Evolutionary conservation across 2,888 invertebrate species (phyloP).

Genomic region (Esperia sulphurella): DNA sequence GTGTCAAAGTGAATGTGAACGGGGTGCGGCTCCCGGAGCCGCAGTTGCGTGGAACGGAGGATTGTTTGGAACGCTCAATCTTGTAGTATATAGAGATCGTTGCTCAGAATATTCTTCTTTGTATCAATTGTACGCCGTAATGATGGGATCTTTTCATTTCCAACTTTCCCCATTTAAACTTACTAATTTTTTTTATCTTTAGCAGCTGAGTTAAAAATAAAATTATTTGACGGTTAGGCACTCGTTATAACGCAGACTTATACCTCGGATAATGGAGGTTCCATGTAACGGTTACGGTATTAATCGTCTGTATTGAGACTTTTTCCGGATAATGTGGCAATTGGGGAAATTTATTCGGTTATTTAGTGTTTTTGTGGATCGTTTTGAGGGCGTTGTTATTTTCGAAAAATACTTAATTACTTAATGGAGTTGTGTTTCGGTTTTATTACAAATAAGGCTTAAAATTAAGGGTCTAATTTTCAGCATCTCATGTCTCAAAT

Average conservation of each 20-base stretch:
- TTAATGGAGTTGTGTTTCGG: neutral
- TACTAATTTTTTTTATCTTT: conserved; percentile 21
- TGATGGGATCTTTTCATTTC: conserved; percentile 14
- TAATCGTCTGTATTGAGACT: conserved; percentile 26
- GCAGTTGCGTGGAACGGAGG: too few relatives aligned
- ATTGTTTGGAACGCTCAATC: too few relatives aligned
- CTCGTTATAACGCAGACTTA: conserved; percentile 19
- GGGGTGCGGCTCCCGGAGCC: too few relatives aligned
- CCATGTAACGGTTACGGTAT: conserved; percentile 31
- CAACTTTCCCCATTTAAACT: conserved; percentile 30
- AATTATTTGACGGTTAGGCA: conserved; percentile 26
- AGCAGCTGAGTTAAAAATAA: conserved; percentile 25
- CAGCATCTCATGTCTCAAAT: too few relatives aligned
- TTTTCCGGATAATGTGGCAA: conserved; percentile 27
- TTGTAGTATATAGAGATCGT: too few relatives aligned
- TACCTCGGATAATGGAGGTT: conserved; percentile 32
- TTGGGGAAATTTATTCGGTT: conserved; percentile 32
- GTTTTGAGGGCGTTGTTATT: too few relatives aligned
- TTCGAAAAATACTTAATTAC: too few relatives aligned
- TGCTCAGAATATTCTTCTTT: conserved; percentile 6
- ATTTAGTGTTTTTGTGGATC: conserved; percentile 22
- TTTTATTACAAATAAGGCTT: too few relatives aligned
- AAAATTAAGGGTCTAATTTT: too few relatives aligned
- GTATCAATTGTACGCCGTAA: conserved; percentile 19
- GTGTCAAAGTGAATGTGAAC: too few relatives aligned